phyloP scores from a whole-genome alignment of 2,888 invertebrate genomes.

The Baccha elongata region DNA sequence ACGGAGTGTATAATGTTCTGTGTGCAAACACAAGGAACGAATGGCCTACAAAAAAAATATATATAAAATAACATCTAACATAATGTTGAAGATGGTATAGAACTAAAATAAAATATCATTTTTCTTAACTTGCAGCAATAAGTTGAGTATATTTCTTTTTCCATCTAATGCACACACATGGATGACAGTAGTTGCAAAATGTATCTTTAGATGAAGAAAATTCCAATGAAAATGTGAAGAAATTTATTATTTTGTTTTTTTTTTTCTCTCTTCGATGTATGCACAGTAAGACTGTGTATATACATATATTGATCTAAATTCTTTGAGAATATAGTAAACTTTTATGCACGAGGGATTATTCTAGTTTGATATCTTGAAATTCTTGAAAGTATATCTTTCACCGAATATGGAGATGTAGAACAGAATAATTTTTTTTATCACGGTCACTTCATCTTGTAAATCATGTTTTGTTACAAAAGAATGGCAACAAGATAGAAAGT shows the following conservation, averaged over 20 bases:
- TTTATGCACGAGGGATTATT: constrained; percentile 1
- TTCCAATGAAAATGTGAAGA: constrained; percentile 7
- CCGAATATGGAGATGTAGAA: neutral
- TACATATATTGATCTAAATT: constrained; percentile 4
- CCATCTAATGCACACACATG: constrained; percentile 14
- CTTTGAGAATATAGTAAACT: constrained; percentile 1
- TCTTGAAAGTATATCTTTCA: neutral
- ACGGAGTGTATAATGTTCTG: too few relatives aligned
- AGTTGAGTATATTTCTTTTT: constrained; percentile 7
- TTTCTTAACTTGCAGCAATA: constrained; percentile 13
- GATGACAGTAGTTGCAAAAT: neutral
- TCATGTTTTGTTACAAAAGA: constrained; percentile 2
- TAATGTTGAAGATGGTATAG: neutral
- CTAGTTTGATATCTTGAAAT: neutral
- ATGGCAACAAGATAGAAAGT: constrained; percentile 18
- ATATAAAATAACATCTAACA: neutral
- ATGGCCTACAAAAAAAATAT: constrained; percentile 29
- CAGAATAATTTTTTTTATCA: neutral
- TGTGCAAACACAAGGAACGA: constrained; percentile 34
- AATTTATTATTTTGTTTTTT: too few relatives aligned
- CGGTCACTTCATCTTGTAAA: neutral
- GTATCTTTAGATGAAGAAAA: neutral
- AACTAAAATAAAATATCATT: constrained; percentile 24
- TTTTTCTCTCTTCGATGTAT: neutral
- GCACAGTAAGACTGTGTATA: neutral